Evolutionary conservation across 2,888 invertebrate species (phyloP).

Genomic region (Teleiodes luculella): DNA sequence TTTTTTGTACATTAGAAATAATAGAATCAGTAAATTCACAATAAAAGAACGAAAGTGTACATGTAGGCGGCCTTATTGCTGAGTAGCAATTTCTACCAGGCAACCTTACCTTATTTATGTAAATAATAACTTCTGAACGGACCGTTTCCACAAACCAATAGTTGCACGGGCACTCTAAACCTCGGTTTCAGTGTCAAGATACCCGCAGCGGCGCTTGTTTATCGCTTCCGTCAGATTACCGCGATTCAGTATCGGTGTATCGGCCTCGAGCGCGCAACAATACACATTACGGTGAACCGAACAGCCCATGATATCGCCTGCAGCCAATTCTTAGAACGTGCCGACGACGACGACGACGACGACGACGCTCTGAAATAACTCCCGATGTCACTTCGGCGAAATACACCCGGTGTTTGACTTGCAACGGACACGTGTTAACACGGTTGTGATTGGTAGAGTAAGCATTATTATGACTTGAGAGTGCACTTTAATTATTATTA

Average conservation of each 20-base stretch:
- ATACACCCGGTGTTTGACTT: background rate
- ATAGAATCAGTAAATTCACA: too few species aligned
- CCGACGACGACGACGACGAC: background rate
- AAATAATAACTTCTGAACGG: too few species aligned
- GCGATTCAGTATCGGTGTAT: conserved; percentile 29
- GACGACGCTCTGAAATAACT: conserved; percentile 14
- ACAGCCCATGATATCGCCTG: conserved; percentile 20
- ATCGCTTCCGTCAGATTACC: conserved; percentile 52
- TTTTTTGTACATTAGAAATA: too few species aligned
- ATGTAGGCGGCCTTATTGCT: too few species aligned
- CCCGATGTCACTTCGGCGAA: conserved; percentile 2
- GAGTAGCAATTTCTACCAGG: too few species aligned
- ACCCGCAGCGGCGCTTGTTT: conserved; percentile 25
- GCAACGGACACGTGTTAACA: background rate
- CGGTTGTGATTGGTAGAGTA: background rate
- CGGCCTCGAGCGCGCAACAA: conserved; percentile 28
- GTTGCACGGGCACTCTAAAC: background rate
- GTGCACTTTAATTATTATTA: too few species aligned
- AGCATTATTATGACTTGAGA: too few species aligned
- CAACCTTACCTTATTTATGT: too few species aligned
- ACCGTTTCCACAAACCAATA: too few species aligned
- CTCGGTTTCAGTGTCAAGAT: conserved; percentile 3
- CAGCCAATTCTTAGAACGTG: conserved; percentile 13
- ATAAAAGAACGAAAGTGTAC: too few species aligned
- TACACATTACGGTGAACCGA: conserved; percentile 19